Percentiles rank a stretch among this genome's conserved stretches.
Evolutionary conservation across 2,113 vertebrate genomes (phyloP).

Genomic region (Dermatemys mawii): DNA sequence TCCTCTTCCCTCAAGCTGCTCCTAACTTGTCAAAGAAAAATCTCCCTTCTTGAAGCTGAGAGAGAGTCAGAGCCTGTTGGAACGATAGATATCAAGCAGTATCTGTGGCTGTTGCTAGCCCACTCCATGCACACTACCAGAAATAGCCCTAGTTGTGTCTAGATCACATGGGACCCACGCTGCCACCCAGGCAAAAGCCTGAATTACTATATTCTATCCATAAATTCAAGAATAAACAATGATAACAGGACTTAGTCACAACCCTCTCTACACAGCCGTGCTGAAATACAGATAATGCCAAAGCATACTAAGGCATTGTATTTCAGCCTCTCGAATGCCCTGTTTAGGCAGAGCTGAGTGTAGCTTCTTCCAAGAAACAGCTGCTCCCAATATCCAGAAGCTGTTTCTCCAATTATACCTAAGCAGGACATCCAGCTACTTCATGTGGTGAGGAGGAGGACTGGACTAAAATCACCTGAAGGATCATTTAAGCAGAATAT

Average conservation of each 20-base stretch:
- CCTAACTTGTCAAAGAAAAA: too few relatives aligned
- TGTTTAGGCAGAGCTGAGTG: neutral
- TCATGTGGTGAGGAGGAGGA: neutral
- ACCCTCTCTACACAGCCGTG: neutral
- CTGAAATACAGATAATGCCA: neutral
- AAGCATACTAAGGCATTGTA: neutral
- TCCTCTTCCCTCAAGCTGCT: neutral
- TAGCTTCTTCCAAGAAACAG: neutral
- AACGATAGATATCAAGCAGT: neutral
- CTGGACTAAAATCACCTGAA: neutral
- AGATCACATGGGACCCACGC: neutral
- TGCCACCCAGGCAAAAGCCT: neutral
- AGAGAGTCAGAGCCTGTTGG: too few relatives aligned
- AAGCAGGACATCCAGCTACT: neutral
- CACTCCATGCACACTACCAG: neutral
- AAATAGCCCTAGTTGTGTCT: neutral
- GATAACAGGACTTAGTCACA: neutral
- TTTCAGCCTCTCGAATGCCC: neutral
- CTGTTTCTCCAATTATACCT: neutral
- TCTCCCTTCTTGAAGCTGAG: neutral
- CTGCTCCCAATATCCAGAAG: neutral
- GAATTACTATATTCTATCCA: neutral
- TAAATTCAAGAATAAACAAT: neutral
- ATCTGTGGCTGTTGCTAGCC: neutral
- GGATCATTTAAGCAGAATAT: neutral